A percentile compares a stretch with the other conserved stretches of the same genome.
Conservation (phyloP, 2,888 invertebrate genomes). For the Mylabris sibirica region DNA sequence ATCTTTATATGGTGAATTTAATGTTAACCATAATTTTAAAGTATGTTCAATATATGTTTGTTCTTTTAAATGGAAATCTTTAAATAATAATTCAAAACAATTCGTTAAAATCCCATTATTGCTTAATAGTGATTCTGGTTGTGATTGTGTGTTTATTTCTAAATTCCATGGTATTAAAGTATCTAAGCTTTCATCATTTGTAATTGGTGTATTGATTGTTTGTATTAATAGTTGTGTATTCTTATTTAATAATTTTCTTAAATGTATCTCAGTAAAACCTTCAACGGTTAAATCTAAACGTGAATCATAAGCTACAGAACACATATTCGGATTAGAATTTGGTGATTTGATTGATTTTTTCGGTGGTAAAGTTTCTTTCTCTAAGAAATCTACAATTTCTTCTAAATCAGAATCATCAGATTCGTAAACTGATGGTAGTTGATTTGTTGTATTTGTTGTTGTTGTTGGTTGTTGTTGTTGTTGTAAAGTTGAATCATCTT, state of each 20-base stretch:
- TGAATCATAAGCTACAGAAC: constrained; percentile 75
- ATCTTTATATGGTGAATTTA: constrained; percentile 68
- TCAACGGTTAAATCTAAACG: constrained; percentile 83
- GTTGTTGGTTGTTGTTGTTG: constrained; percentile 36
- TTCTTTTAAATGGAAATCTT: constrained; percentile 72
- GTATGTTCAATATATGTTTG: constrained; percentile 84
- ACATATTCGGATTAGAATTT: constrained; percentile 58
- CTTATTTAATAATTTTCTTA: constrained; percentile 65
- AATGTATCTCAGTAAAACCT: constrained; percentile 76
- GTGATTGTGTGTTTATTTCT: constrained; percentile 58
- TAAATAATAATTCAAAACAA: constrained; percentile 75
- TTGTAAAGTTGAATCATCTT: constrained; percentile 25
- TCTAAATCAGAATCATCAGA: constrained; percentile 85
- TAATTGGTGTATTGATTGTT: constrained; percentile 46
- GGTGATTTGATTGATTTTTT: constrained; percentile 40
- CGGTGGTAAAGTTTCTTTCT: constrained; percentile 64
- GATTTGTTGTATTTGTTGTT: constrained; percentile 58
- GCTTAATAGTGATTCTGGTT: constrained; percentile 58
- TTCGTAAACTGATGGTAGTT: constrained; percentile 75
- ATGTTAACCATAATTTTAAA: constrained; percentile 84
- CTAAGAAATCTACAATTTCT: constrained; percentile 75
- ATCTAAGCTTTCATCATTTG: constrained; percentile 28
- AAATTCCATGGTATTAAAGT: constrained; percentile 51
- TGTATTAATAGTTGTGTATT: constrained; percentile 54
- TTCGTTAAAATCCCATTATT: constrained; percentile 70